phyloP scores from a whole-genome alignment of 2,888 invertebrate species.

The Ophion obscuratus region DNA sequence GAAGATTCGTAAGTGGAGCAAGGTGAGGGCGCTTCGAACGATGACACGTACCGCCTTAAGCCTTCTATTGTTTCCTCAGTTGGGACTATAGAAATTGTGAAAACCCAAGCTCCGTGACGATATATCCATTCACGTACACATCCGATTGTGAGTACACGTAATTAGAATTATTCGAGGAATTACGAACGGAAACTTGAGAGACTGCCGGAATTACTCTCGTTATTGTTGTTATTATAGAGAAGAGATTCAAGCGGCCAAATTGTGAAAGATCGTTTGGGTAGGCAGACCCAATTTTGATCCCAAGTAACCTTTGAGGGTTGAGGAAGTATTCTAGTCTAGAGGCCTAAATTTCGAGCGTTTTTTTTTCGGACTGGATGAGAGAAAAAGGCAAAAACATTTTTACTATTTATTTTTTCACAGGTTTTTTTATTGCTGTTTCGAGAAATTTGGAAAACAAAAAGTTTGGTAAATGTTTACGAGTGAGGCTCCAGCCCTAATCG shows the following conservation, averaged over 20 bases:
- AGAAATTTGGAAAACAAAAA: too few relatives aligned
- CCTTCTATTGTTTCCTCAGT: slow-evolving; percentile 55
- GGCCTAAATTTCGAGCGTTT: too few relatives aligned
- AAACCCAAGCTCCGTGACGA: slow-evolving; percentile 19
- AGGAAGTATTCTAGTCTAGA: not conserved
- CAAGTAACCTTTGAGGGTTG: not conserved
- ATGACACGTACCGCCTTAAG: slow-evolving; percentile 63
- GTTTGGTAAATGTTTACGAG: too few relatives aligned
- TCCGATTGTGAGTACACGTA: not conserved
- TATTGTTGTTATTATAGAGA: not conserved
- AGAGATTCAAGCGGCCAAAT: not conserved
- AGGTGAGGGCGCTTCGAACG: slow-evolving; percentile 74
- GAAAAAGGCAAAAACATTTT: too few relatives aligned
- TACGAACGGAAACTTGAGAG: slow-evolving; percentile 1
- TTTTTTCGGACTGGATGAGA: too few relatives aligned
- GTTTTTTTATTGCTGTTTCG: too few relatives aligned
- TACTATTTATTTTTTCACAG: too few relatives aligned
- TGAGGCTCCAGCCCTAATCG: too few relatives aligned
- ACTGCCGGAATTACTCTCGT: not conserved
- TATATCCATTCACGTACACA: slow-evolving; percentile 9
- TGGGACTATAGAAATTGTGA: slow-evolving; percentile 50
- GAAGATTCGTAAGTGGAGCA: slow-evolving; percentile 73
- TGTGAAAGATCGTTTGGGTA: not conserved
- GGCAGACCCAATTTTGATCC: not conserved
- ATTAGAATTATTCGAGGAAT: slow-evolving; percentile 45